These are phyloP conservation scores for Chelon auratus DNA, from an alignment of 2,797 vertebrate species.

Conservation along the genomic window DNA sequence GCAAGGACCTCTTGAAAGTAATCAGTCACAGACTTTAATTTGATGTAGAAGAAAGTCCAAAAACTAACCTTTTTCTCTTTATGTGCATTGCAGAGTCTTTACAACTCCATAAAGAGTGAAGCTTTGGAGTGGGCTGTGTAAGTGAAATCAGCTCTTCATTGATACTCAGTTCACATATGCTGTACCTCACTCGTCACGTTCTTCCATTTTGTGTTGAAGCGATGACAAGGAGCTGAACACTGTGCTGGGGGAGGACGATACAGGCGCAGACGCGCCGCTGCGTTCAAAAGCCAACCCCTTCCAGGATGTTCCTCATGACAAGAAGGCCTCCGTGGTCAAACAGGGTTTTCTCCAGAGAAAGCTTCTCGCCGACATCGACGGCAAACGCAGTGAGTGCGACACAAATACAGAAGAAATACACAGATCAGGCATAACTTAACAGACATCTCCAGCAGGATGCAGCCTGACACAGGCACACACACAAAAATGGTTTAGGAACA, in stretches of 20 bases:
- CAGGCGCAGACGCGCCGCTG: conserved; percentile 36
- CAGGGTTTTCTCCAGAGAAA: conserved; percentile 91
- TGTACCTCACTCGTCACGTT: not conserved
- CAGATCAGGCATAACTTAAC: too few species aligned
- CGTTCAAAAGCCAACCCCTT: conserved; percentile 89
- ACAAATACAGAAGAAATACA: not conserved
- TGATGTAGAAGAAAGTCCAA: not conserved
- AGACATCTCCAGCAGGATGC: too few species aligned
- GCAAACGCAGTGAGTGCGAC: conserved; percentile 91
- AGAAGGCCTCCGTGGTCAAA: conserved; percentile 84
- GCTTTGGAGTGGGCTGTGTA: conserved; percentile 91
- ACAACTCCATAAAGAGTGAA: conserved; percentile 90
- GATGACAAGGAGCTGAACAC: conserved; percentile 83
- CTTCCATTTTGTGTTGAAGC: conserved; percentile 68
- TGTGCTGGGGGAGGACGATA: conserved; percentile 67
- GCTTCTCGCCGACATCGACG: conserved; percentile 90
- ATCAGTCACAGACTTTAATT: not conserved
- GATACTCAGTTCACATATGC: not conserved
- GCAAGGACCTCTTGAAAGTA: conserved; percentile 91
- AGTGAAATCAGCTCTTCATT: conserved; percentile 68
- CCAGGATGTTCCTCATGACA: conserved; percentile 85
- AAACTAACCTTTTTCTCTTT: not conserved
- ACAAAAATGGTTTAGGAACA: too few species aligned
- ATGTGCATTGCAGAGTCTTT: conserved; percentile 83
- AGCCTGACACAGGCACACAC: too few species aligned